Conservation (phyloP, 2,888 invertebrate genomes). For the Agrochola litura region DNA sequence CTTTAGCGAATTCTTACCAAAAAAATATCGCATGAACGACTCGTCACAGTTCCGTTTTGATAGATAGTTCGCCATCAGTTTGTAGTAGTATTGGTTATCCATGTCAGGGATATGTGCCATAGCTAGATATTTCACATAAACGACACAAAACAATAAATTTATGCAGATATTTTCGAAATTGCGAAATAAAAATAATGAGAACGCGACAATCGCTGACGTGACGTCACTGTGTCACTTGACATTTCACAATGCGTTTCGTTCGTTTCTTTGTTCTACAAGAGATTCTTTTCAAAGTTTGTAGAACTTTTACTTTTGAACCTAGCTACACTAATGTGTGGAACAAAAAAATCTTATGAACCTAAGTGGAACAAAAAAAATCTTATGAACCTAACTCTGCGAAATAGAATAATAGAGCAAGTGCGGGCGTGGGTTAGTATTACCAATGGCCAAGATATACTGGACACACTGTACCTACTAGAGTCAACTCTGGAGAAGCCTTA, state of each 20-base stretch:
- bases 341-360: neutral
- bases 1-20: conserved; percentile 86
- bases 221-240: conserved; percentile 80
- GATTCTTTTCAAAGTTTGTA: neutral
- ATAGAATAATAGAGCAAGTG: neutral
- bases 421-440: no score
- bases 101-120: conserved; percentile 68
- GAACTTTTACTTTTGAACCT: conserved; percentile 1
- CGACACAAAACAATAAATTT: conserved; percentile 66
- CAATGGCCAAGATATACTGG: neutral
- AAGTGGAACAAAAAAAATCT: neutral
- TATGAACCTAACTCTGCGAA: neutral
- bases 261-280: neutral
- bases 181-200: conserved; percentile 89
- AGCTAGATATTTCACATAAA: conserved; percentile 31
- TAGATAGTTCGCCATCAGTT: conserved; percentile 87
- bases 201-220: conserved; percentile 82
- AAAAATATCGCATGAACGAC: conserved; percentile 89
- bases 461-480: neutral
- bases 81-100: conserved; percentile 89
- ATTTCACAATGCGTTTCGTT: conserved; percentile 60
- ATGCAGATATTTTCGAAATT: conserved; percentile 78
- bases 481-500: no score
- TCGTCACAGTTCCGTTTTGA: conserved; percentile 89
- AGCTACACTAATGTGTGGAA: neutral